phyloP scores from a whole-genome alignment of 2,113 vertebrate genomes.

The Sardina pilchardus region DNA sequence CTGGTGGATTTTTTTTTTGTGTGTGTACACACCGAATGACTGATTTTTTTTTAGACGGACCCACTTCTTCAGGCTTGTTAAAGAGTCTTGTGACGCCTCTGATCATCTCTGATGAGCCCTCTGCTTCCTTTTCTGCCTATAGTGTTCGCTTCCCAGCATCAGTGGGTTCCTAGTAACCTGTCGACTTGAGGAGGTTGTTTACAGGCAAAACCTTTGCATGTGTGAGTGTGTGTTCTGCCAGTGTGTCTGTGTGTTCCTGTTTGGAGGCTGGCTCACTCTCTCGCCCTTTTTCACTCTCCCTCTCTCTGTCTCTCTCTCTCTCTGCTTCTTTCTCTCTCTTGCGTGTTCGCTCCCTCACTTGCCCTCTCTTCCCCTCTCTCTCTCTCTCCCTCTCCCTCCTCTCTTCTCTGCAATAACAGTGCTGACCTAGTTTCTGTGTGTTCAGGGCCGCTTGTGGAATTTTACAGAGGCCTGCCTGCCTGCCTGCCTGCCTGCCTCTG shows the following conservation, averaged over 20 bases:
- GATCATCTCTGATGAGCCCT: background rate
- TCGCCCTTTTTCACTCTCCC: conserved; percentile 10
- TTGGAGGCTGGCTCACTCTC: conserved; percentile 23
- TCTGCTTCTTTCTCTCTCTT: conserved; percentile 45
- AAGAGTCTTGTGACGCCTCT: background rate
- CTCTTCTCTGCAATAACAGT: conserved; percentile 82
- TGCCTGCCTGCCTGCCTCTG: conserved; percentile 61
- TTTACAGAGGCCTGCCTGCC: conserved; percentile 82
- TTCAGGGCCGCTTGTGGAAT: conserved; percentile 84
- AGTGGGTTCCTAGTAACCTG: conserved; percentile 28
- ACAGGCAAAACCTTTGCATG: conserved; percentile 37
- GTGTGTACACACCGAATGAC: background rate
- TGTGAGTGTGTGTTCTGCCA: conserved; percentile 37
- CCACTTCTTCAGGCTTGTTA: background rate
- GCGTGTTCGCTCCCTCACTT: conserved; percentile 36
- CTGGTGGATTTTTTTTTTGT: background rate
- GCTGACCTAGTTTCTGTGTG: conserved; percentile 84
- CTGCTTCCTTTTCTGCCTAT: conserved; percentile 34
- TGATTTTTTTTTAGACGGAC: background rate
- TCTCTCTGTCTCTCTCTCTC: conserved; percentile 39
- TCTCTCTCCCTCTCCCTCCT: conserved; percentile 66
- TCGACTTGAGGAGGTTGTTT: conserved; percentile 41
- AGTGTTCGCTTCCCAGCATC: conserved; percentile 28
- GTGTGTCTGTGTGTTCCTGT: conserved; percentile 40
- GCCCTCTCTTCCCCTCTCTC: conserved; percentile 46